Percentiles rank a stretch among this genome's conserved stretches.
These are phyloP conservation scores for Palythoa grandis DNA, from an alignment of 92 coral and sea anemone species.

Conservation along the genomic window DNA sequence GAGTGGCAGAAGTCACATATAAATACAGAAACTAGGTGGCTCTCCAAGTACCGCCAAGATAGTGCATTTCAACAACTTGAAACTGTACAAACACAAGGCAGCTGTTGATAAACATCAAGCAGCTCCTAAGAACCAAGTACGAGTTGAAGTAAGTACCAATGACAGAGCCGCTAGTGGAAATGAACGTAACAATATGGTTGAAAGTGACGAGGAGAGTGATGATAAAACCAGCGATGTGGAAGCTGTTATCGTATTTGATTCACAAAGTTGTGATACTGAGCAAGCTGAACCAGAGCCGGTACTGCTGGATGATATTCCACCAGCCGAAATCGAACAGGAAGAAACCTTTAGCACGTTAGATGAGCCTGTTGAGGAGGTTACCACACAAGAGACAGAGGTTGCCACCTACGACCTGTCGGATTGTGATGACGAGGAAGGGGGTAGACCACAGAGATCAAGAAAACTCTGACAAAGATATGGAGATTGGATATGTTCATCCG, in stretches of 20 bases:
- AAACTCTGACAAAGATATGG: slow-evolving; percentile 17
- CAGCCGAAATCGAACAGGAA: slow-evolving; percentile 10
- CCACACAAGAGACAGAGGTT: slow-evolving; percentile 6
- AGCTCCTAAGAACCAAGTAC: not conserved
- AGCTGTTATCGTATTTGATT: not conserved
- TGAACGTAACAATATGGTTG: slow-evolving; percentile 15
- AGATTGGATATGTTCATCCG: too few species aligned
- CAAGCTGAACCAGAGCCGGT: slow-evolving; percentile 10
- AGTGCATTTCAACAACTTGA: slow-evolving; percentile 57
- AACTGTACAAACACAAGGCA: slow-evolving; percentile 50
- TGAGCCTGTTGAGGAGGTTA: slow-evolving; percentile 3
- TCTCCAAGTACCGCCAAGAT: slow-evolving; percentile 33
- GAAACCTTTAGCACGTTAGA: slow-evolving; percentile 16
- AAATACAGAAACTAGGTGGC: slow-evolving; percentile 49
- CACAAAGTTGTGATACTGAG: not conserved
- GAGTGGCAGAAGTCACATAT: slow-evolving; percentile 60
- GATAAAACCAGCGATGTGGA: slow-evolving; percentile 9
- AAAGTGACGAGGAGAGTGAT: slow-evolving; percentile 22
- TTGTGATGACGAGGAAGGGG: slow-evolving; percentile 30
- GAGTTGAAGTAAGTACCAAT: not conserved
- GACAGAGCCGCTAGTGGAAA: slow-evolving; percentile 18
- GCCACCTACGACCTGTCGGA: slow-evolving; percentile 4
- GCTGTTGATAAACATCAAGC: slow-evolving; percentile 29
- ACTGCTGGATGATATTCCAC: slow-evolving; percentile 21
- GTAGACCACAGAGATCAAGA: slow-evolving; percentile 38